A percentile compares a stretch with the other conserved stretches of the same genome.
Conservation (phyloP, 2,113 vertebrate genomes). For the Cnemophilus loriae region DNA sequence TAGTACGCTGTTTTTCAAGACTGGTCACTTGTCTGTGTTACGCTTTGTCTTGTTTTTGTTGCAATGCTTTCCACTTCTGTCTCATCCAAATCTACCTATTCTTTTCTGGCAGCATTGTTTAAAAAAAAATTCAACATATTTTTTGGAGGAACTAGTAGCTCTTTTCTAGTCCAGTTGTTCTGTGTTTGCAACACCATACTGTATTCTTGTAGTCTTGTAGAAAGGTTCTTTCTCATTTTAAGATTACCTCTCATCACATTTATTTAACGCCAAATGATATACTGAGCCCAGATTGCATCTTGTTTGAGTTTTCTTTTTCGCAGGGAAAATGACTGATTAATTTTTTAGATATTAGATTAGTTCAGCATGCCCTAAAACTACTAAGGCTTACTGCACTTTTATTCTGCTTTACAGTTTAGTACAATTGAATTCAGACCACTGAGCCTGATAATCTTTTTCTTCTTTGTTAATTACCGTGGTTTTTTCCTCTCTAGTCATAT, state of each 20-base stretch:
- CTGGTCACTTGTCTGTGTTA: background rate
- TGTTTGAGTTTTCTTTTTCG: background rate
- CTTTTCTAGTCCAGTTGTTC: background rate
- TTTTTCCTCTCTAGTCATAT: background rate
- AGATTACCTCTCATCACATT: background rate
- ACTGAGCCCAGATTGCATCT: background rate
- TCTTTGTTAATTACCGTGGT: background rate
- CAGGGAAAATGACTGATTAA: background rate
- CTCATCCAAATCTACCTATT: background rate
- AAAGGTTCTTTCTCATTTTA: background rate
- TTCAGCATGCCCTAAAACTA: background rate
- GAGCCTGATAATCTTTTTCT: background rate
- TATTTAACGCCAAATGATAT: background rate
- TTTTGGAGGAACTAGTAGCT: background rate
- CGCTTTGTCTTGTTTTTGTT: background rate
- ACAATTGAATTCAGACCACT: background rate
- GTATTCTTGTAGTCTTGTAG: background rate
- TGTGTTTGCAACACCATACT: background rate
- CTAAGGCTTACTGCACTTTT: background rate
- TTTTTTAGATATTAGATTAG: background rate
- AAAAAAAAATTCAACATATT: rapidly evolving
- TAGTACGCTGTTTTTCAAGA: background rate
- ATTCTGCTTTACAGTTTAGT: background rate
- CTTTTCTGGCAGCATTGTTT: background rate
- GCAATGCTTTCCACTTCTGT: background rate